Conservation (phyloP, 2,797 vertebrate genomes). For the Rousettus madagascariensis region DNA sequence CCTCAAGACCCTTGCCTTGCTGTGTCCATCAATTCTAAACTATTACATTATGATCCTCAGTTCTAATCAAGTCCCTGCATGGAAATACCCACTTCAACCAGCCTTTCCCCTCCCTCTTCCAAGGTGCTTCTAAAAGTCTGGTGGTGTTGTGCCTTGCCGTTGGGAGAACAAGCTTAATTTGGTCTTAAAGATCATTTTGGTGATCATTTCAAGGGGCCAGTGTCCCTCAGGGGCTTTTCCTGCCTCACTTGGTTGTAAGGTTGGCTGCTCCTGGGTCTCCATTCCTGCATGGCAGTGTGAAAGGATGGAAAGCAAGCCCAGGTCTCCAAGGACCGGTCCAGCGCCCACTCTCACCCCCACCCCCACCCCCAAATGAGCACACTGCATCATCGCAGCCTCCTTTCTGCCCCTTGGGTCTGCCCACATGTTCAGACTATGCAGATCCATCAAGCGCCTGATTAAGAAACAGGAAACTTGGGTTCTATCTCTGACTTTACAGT, state of each 20-base stretch:
- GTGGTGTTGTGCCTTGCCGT: background rate
- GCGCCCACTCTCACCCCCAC: background rate
- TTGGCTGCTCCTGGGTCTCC: background rate
- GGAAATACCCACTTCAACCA: background rate
- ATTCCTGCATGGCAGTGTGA: background rate
- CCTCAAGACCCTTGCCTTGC: background rate
- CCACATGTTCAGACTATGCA: background rate
- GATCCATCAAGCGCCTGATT: background rate
- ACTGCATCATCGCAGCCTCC: background rate
- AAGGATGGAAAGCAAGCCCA: background rate
- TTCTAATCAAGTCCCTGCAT: background rate
- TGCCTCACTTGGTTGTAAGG: background rate
- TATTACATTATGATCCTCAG: background rate
- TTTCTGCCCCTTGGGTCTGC: background rate
- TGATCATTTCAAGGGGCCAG: background rate
- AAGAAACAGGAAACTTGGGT: background rate
- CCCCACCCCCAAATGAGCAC: background rate
- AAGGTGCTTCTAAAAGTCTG: background rate
- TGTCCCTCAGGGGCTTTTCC: background rate
- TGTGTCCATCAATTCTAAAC: background rate
- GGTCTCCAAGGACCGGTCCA: background rate
- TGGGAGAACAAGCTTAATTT: background rate
- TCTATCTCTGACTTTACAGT: background rate
- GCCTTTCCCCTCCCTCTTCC: background rate
- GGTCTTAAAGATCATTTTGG: background rate